Evolutionary conservation across 2,113 vertebrate genomes (phyloP).

Genomic region (Nycticorax nycticorax): DNA sequence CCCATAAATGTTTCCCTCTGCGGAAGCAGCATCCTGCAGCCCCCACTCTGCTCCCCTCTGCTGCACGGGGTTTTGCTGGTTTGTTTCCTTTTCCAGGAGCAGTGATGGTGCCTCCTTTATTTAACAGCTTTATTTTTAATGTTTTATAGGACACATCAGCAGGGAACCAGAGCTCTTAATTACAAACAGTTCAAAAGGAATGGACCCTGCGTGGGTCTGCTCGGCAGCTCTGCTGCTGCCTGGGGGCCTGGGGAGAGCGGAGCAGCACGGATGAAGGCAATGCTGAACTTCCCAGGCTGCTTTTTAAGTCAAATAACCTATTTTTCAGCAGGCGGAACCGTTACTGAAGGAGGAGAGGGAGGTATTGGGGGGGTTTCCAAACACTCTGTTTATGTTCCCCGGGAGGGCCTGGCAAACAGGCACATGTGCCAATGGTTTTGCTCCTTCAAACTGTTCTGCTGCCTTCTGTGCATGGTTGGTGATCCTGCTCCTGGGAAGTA

Average conservation of each 20-base stretch:
- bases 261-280: too few species aligned
- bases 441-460: not conserved
- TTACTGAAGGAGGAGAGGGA: not conserved
- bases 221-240: not conserved
- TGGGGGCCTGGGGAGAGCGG: not conserved
- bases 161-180: not conserved
- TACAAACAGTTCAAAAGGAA: not conserved
- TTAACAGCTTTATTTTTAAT: not conserved
- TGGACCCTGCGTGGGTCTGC: not conserved
- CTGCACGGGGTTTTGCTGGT: accelerated
- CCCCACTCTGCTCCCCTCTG: not conserved
- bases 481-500: not conserved
- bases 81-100: not conserved
- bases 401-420: not conserved
- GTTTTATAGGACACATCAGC: not conserved
- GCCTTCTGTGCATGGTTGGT: not conserved
- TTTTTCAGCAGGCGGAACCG: not conserved
- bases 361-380: not conserved
- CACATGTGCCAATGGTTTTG: not conserved
- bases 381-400: not conserved
- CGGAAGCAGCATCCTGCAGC: not conserved
- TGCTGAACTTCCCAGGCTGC: not conserved
- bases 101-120: not conserved
- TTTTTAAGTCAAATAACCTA: not conserved
- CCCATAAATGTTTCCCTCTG: not conserved